Base-by-base conservation (phyloP, 2,888 invertebrate genomes). In the Athalia circularis region DNA sequence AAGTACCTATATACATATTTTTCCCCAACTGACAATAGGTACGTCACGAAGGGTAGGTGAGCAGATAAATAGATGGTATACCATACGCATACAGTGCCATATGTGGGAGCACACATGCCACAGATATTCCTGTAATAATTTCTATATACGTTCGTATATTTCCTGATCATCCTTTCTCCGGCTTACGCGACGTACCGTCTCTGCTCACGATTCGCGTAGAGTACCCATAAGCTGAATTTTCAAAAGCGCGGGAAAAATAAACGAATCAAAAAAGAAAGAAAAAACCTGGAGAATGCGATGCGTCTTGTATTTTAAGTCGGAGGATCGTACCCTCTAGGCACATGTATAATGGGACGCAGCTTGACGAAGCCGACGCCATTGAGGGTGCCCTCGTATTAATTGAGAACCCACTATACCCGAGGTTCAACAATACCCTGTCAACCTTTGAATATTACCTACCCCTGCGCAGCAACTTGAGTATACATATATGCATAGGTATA, bases 381-480 rank as follows among this genome's bases (percentile, higher is more conserved):
- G 52, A 68, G 8, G 43, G 65, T 65, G 77, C 59, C 67, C 77
- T n/a, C 47, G 65, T 77, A 54, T 77, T 77, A 67, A 67, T 77
- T 77, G 67, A 67, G 67, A 67, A 77, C 43, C 67, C 75, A 15
- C 9, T 29, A 50, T 50, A 29, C 29, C 29, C 65, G n/a, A 68
- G 68, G 68, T 50, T 54, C 52, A 68, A 68, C 68, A 68, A 68
- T 68, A 43, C 52, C 68, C 52, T 68, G 68, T 68, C 68, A 68
- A 50, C 68, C 68, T 54, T 68, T 68, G 6, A 13, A 54, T 54
- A 68, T 43, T 11, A 6, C 29, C 29, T 29, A 29, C 29, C 29
- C 29, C 29, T 29, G 29, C 29, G 2, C 0, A 29, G 29, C 29
- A 29, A 29, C 29, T 29, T 29, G 29, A 29, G 29, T 0, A 29